These are phyloP conservation scores for Parazoanthus darwini DNA, from an alignment of 92 coral and sea anemone species.

Conservation along the genomic window DNA sequence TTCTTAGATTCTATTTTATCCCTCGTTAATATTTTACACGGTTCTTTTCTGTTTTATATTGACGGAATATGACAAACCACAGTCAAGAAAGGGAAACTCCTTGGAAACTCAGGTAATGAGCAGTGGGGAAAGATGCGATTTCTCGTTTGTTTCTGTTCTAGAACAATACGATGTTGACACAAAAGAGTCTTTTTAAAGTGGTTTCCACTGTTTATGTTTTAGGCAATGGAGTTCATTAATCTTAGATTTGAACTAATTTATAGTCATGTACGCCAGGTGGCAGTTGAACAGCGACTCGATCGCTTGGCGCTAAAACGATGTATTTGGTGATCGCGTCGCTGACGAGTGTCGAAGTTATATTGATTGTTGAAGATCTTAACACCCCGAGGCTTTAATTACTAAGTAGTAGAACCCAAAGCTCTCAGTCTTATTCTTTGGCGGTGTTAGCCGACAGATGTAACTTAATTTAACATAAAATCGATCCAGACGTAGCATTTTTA, in stretches of 20 bases:
- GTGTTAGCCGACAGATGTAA: neutral
- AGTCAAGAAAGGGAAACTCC: slow-evolving; percentile 77
- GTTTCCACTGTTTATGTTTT: neutral
- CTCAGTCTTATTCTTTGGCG: neutral
- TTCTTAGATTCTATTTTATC: neutral
- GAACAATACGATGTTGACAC: slow-evolving; percentile 16
- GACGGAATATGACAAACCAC: slow-evolving; percentile 34
- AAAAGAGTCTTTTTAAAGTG: neutral
- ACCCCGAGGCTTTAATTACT: neutral
- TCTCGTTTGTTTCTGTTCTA: neutral
- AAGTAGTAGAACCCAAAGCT: neutral
- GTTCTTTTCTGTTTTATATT: slow-evolving; percentile 19
- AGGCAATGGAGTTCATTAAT: neutral
- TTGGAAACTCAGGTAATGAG: slow-evolving; percentile 59
- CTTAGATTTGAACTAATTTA: neutral
- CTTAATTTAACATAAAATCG: neutral
- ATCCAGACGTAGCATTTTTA: neutral
- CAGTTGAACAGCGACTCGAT: neutral
- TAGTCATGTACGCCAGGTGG: too few relatives aligned
- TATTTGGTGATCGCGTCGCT: neutral
- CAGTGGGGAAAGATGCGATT: neutral
- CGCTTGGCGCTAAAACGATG: slow-evolving; percentile 4
- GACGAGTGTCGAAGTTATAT: neutral
- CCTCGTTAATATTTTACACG: slow-evolving; percentile 30
- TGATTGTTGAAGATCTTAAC: neutral